phyloP scores from a whole-genome alignment of 2,113 vertebrate species.

The Barbus barbus region DNA sequence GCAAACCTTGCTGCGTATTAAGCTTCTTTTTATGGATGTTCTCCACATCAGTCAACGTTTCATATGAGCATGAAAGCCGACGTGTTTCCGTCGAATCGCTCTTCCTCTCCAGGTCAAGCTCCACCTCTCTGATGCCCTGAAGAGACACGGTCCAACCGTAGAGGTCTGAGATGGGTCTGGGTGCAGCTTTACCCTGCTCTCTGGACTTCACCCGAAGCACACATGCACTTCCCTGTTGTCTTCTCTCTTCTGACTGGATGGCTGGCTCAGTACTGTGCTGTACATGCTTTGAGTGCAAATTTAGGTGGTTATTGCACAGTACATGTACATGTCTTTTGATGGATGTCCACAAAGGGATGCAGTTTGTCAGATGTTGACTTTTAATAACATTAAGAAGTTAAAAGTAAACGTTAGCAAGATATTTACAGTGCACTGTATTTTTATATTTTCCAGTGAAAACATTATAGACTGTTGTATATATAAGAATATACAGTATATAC shows the following conservation, averaged over 20 bases:
- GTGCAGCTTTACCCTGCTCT: slow-evolving; percentile 55
- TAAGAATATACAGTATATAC: too few relatives aligned
- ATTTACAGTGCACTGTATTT: not conserved
- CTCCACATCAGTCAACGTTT: slow-evolving; percentile 73
- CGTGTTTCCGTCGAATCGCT: slow-evolving; percentile 1
- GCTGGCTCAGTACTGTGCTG: slow-evolving; percentile 64
- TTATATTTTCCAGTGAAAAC: not conserved
- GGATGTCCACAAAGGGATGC: too few relatives aligned
- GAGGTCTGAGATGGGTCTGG: slow-evolving; percentile 54
- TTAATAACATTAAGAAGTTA: too few relatives aligned
- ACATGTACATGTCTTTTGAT: slow-evolving; percentile 1
- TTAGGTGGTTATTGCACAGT: not conserved
- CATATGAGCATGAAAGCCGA: slow-evolving; percentile 75
- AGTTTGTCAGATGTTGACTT: not conserved
- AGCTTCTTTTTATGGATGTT: slow-evolving; percentile 69
- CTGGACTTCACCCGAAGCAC: slow-evolving; percentile 59
- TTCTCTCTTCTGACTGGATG: slow-evolving; percentile 64
- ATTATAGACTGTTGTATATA: not conserved
- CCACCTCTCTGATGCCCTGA: slow-evolving; percentile 58
- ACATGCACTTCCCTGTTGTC: slow-evolving; percentile 60
- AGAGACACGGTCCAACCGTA: slow-evolving; percentile 58
- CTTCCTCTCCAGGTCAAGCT: slow-evolving; percentile 37
- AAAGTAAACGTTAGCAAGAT: too few relatives aligned
- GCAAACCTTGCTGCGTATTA: slow-evolving; percentile 58
- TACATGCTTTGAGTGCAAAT: slow-evolving; percentile 65